Percentiles rank a stretch among this genome's conserved stretches.
Evolutionary conservation across 2,797 vertebrate species (phyloP).

Genomic region (Aulostomus chinensis): DNA sequence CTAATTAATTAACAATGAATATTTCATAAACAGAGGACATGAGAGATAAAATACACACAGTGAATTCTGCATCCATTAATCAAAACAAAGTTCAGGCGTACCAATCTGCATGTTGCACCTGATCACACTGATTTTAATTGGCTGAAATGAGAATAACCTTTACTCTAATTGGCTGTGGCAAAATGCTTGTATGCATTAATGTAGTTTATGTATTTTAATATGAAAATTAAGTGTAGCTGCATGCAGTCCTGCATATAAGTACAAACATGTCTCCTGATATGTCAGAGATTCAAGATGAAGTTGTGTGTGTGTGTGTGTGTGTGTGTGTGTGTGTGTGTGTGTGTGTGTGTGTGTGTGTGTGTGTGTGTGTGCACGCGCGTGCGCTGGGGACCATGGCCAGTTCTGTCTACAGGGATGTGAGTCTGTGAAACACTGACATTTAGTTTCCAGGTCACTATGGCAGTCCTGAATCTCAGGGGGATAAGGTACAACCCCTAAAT

Average conservation of each 20-base stretch:
- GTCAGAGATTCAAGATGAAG: constrained; percentile 23
- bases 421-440: constrained; percentile 51
- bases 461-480: constrained; percentile 18
- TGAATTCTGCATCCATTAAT: constrained; percentile 42
- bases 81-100: constrained; percentile 53
- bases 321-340: neutral
- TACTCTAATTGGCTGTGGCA: constrained; percentile 57
- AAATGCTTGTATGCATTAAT: constrained; percentile 20
- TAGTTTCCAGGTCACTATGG: constrained; percentile 53
- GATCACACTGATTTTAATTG: constrained; percentile 61
- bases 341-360: neutral
- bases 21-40: constrained; percentile 31
- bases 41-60: neutral
- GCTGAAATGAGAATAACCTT: constrained; percentile 63
- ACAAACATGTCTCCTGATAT: neutral
- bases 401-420: constrained; percentile 21
- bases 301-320: neutral
- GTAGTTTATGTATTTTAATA: constrained; percentile 23
- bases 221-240: constrained; percentile 5
- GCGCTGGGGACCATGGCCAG: constrained; percentile 17
- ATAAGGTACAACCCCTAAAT: constrained; percentile 22
- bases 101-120: constrained; percentile 50
- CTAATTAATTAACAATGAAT: constrained; percentile 42
- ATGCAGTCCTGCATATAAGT: constrained; percentile 5
- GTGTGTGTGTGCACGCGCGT: neutral